These are phyloP conservation scores for Micromussa lordhowensis DNA, from an alignment of 92 coral and sea anemone species.

Conservation along the genomic window DNA sequence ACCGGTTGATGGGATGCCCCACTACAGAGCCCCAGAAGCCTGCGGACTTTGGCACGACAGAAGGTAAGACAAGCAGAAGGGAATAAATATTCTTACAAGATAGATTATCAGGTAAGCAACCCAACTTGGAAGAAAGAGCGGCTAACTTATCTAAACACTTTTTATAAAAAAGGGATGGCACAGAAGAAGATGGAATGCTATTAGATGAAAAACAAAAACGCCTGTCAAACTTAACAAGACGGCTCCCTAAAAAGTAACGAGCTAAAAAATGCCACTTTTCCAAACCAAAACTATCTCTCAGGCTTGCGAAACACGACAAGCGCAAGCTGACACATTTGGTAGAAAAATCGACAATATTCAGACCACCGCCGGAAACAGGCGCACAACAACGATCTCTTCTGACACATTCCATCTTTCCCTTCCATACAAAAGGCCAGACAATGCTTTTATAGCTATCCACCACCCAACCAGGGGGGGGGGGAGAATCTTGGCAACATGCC, in stretches of 20 bases:
- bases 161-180: background rate
- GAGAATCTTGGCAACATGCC: background rate
- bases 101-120: background rate
- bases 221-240: background rate
- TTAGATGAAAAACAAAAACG: background rate
- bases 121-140: no score
- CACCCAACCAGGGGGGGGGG: no score
- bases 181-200: background rate
- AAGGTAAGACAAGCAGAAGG: background rate
- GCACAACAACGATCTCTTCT: conserved; percentile 10
- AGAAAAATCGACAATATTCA: background rate
- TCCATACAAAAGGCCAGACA: conserved; percentile 26
- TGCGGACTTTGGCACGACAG: background rate
- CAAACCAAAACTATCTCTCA: background rate
- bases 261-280: conserved; percentile 12
- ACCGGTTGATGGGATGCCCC: conserved; percentile 5
- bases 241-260: conserved; percentile 20
- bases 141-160: no score
- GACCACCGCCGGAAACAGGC: background rate
- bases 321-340: background rate
- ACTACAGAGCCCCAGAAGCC: conserved; percentile 10
- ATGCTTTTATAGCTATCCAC: background rate
- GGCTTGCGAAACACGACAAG: background rate
- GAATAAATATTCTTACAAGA: background rate
- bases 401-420: conserved; percentile 25